Base-by-base conservation (phyloP, 2,888 invertebrate species). In the Apamea epomidion region DNA sequence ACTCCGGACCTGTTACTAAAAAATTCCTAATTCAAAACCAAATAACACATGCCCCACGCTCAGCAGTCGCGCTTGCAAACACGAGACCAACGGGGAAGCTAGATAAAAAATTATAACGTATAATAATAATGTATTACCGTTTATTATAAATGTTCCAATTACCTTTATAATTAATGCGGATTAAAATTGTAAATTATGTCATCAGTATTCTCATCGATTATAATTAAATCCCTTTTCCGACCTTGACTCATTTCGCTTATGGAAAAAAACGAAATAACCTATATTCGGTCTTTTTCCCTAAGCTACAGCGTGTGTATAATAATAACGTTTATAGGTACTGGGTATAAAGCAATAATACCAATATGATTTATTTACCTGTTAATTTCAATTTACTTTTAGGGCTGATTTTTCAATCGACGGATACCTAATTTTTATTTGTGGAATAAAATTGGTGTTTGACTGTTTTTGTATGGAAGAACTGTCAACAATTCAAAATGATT, bases 171-270 rank as follows among this genome's bases (percentile, higher is more conserved):
- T 25, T 14, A 37, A 25, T 45, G 18, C 29, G 10, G 3, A 45
- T 65, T 18, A 21, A 45, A 21, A 58, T 29, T 29, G 37, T 25
- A 58, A 58, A 60, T 29, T 60, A 60, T n/a, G 71, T 60, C 71
- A 81, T n/a, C n/a, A 14, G 21, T 21, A 76, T 76, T 48, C 4
- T n/a, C n/a, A 62, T 51, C 48, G 18, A 62, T 81, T 81, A 58
- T 51, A 60, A 69, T 68, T 37, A 51, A 70, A 80, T 51, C 21
- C 6, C 69, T 29, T 48, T 78, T 42, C 2, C 18, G 37, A 21
- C 1, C 18, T 29, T 78, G 62, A 80, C 37, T 70, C 48, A 51
- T 32, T 60, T 51, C 18, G 71, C 25, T 42, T 71, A 79, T 42
- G 81, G 81, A 79, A 81, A 79, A 69, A 42, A 14, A 42, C 14